Base-by-base conservation (phyloP, 1,140 invertebrate genomes). In the Nylanderia fulva region DNA sequence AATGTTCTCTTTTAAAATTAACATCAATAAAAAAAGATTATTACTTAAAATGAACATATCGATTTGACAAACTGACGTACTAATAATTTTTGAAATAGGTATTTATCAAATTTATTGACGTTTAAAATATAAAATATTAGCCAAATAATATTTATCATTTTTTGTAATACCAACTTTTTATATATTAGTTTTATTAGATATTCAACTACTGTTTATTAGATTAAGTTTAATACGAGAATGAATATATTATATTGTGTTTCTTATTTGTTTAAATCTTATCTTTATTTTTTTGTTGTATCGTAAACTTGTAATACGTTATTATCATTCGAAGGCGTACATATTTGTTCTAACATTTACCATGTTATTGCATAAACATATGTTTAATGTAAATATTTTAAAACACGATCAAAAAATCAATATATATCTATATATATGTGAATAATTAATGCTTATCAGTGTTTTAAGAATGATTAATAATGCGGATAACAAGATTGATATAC, bases 391-490 rank as follows among this genome's bases (percentile, higher is more conserved):
- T 29, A 58, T 72, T 58, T 58, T n/a, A 29, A 27, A 11, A 15
- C 33, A n/a, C 7, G 7, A 36, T 56, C 42, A 29, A 80, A 80
- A 71, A 80, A 69, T 71, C 33, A 24, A 77, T 48, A 63, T 1
- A 1, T 39, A 45, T 45, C 11, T 15, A 52, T 27, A 36, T 18
- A 68, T 29, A 45, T 71, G n/a, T n/a, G 56, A 21, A 75, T 75
- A 52, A 76, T 84, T 84, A 64, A 76, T 61, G 15, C 24, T 63
- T 76, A 61, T 84, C 33, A 21, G 29, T 76, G 29, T 76, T 63
- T 84, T 52, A 76, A 63, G 54, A 63, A 76, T 76, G 71, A 84
- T 84, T 84, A 42, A 76, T 84, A 76, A 61, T 76, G 42, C 58
- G 18, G 58, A 84, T 76, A 76, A 61, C 60, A 60, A 39, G 69